These are phyloP conservation scores for Sinotaia quadrata DNA, from an alignment of 2,888 invertebrate genomes.

Conservation along the genomic window DNA sequence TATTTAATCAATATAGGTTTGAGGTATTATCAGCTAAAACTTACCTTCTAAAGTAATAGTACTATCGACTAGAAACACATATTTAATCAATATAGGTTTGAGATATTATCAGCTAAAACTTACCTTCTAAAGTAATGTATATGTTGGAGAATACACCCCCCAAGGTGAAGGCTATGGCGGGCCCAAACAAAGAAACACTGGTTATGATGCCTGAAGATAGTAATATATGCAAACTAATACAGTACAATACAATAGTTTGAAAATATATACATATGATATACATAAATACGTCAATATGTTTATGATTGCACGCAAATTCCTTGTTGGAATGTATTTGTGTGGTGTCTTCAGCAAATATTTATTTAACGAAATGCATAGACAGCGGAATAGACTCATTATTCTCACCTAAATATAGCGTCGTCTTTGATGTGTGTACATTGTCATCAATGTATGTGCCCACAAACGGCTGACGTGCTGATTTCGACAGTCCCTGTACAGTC, in stretches of 20 bases:
- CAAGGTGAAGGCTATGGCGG: slow-evolving; percentile 52
- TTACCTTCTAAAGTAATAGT: slow-evolving; percentile 59
- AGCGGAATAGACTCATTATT: too few species aligned
- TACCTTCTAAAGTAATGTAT: slow-evolving; percentile 59
- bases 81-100: too few species aligned
- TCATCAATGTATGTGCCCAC: slow-evolving; percentile 58
- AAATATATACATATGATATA: too few species aligned
- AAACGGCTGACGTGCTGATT: slow-evolving; percentile 54
- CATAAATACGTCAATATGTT: too few species aligned
- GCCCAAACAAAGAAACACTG: slow-evolving; percentile 51
- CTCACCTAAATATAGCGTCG: slow-evolving; percentile 58
- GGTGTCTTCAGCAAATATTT: too few species aligned
- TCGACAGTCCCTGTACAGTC: slow-evolving; percentile 58
- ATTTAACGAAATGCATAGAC: too few species aligned
- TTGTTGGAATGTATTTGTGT: too few species aligned
- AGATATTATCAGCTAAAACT: not conserved
- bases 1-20: too few species aligned
- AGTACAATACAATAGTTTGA: too few species aligned
- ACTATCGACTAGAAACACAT: too few species aligned
- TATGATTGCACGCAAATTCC: too few species aligned
- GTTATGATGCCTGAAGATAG: slow-evolving; percentile 36
- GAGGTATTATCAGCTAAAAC: not conserved
- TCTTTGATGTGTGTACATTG: slow-evolving; percentile 56
- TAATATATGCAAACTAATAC: too few species aligned
- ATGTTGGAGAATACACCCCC: slow-evolving; percentile 51